Percentiles rank a stretch among this genome's conserved stretches.
phyloP scores from a whole-genome alignment of 2,888 invertebrate species.

The Allophyes oxyacanthae region DNA sequence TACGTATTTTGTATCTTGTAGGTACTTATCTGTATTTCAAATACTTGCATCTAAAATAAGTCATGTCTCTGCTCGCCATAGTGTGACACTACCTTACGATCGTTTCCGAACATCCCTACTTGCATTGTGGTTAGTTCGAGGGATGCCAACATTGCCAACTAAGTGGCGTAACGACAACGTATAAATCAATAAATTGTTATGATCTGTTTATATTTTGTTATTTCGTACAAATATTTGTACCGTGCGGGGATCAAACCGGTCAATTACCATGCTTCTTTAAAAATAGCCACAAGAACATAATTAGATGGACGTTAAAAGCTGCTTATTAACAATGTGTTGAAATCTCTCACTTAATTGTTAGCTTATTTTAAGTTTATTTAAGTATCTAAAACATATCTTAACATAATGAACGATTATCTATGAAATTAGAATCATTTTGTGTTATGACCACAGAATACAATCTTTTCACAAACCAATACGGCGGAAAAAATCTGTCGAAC shows the following conservation, averaged over 20 bases:
- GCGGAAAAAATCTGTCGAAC: no score
- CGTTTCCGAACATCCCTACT: not conserved
- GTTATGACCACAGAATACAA: no score
- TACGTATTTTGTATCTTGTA: no score
- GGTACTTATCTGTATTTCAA: no score
- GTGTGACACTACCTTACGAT: conserved; percentile 3
- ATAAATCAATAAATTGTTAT: conserved; percentile 45
- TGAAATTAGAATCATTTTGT: no score
- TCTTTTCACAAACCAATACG: no score
- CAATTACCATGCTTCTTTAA: no score
- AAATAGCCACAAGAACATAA: conserved; percentile 8
- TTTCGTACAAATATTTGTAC: not conserved
- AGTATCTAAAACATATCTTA: no score
- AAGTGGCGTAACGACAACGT: conserved; percentile 33
- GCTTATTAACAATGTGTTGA: conserved; percentile 24
- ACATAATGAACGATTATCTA: no score
- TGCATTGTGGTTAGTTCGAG: conserved; percentile 17
- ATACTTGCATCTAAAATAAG: no score
- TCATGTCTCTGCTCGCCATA: no score
- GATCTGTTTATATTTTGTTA: conserved; percentile 36
- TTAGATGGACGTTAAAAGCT: not conserved
- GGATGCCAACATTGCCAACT: conserved; percentile 2
- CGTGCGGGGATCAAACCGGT: no score
- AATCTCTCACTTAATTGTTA: conserved; percentile 4
- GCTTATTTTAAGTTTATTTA: conserved; percentile 13